phyloP scores from a whole-genome alignment of 2,888 invertebrate species.

The Amblyjoppa proteus region DNA sequence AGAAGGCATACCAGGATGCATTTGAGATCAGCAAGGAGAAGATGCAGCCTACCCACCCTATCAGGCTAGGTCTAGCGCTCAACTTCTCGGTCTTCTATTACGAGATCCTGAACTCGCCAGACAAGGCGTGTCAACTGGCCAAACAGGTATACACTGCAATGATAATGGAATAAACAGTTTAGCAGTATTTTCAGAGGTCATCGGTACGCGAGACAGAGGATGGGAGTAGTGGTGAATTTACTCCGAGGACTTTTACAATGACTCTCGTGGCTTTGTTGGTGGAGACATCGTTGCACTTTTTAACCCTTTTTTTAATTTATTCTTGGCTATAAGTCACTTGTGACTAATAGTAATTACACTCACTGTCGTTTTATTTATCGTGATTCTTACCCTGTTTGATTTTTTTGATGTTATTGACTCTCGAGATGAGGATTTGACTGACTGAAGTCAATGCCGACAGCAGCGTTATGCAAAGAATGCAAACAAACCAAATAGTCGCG shows the following conservation, averaged over 20 bases:
- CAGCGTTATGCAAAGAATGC: background rate
- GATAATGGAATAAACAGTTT: constrained; percentile 48
- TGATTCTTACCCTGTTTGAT: background rate
- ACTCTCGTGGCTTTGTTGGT: constrained; percentile 59
- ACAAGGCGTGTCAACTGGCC: constrained; percentile 89
- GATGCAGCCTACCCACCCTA: constrained; percentile 99
- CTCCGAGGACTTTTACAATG: constrained; percentile 12
- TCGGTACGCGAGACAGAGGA: constrained; percentile 59
- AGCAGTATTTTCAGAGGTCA: constrained; percentile 51
- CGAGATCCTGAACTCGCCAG: constrained; percentile 90
- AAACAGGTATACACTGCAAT: constrained; percentile 86
- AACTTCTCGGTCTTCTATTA: constrained; percentile 94
- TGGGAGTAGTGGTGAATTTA: constrained; percentile 63
- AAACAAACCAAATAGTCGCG: constrained; percentile 30
- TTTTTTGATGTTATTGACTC: constrained; percentile 29
- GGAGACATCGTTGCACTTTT: constrained; percentile 63
- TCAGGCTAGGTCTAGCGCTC: constrained; percentile 98
- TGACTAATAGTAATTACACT: background rate
- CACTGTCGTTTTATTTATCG: background rate
- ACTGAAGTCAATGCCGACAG: background rate
- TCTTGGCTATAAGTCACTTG: background rate
- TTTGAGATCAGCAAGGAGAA: constrained; percentile 98
- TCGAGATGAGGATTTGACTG: background rate
- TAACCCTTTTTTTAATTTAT: constrained; percentile 21
- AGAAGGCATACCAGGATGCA: constrained; percentile 98